Conservation (phyloP, 2,888 invertebrate genomes). For the Dasypogon diadema region DNA sequence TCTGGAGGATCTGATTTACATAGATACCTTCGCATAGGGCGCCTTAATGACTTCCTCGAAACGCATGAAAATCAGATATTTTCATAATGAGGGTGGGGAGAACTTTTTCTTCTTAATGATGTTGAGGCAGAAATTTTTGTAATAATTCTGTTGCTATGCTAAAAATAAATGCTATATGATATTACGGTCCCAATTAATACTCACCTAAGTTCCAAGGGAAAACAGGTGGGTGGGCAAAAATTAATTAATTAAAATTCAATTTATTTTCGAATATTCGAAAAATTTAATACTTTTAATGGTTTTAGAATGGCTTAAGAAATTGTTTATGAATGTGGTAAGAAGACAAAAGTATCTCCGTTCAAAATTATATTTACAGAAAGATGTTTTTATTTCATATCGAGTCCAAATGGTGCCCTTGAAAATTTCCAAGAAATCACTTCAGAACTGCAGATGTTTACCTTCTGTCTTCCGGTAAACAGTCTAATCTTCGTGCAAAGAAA, state of each 20-base stretch:
- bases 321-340: neutral
- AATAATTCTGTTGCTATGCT: neutral
- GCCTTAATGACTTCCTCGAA: conserved; percentile 25
- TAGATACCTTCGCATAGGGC: neutral
- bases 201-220: neutral
- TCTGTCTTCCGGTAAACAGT: neutral
- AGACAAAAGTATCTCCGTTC: neutral
- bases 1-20: neutral
- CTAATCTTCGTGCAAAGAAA: conserved; percentile 11
- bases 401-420: conserved; percentile 31
- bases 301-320: neutral
- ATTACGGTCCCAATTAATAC: conserved; percentile 28
- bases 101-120: conserved; percentile 21
- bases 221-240: too few relatives aligned
- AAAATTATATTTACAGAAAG: neutral
- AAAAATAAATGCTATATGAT: too few relatives aligned
- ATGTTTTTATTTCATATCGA: neutral
- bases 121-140: conserved; percentile 13
- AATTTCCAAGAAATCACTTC: neutral
- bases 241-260: too few relatives aligned
- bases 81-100: conserved; percentile 13
- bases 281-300: neutral
- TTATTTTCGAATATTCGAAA: neutral
- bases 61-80: conserved; percentile 26
- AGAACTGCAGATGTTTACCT: conserved; percentile 33